These are phyloP conservation scores for Pheosia tremula DNA, from an alignment of 2,888 invertebrate genomes.

Conservation along the genomic window DNA sequence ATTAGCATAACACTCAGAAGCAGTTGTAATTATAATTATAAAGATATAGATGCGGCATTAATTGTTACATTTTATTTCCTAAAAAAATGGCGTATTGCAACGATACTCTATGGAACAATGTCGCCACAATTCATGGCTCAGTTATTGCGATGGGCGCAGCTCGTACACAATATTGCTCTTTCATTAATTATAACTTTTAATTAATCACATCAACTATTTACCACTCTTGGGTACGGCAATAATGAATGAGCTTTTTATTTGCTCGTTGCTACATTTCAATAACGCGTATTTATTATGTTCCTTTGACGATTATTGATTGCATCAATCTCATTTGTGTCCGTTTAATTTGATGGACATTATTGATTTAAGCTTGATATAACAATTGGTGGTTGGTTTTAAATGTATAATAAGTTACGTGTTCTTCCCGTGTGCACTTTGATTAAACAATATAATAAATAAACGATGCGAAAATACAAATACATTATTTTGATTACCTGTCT, in stretches of 20 bases:
- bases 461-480: too few species aligned
- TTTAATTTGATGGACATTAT: constrained; percentile 12
- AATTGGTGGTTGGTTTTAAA: background rate
- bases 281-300: constrained; percentile 28
- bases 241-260: constrained; percentile 63
- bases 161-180: constrained; percentile 56
- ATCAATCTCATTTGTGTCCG: constrained; percentile 21
- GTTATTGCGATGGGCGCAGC: constrained; percentile 39
- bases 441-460: too few species aligned
- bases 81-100: background rate
- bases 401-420: background rate
- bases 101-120: constrained; percentile 14
- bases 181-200: constrained; percentile 70
- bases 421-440: constrained; percentile 8
- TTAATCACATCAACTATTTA: constrained; percentile 67
- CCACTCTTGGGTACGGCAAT: constrained; percentile 39
- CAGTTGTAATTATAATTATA: too few species aligned
- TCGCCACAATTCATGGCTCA: constrained; percentile 21
- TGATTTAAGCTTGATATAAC: constrained; percentile 7
- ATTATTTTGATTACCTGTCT: too few species aligned
- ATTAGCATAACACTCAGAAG: too few species aligned
- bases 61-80: background rate
- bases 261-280: constrained; percentile 45
- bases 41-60: too few species aligned
- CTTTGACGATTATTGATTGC: constrained; percentile 26